phyloP scores from a whole-genome alignment of 2,797 vertebrate genomes.

The Crocodylus rhombifer region DNA sequence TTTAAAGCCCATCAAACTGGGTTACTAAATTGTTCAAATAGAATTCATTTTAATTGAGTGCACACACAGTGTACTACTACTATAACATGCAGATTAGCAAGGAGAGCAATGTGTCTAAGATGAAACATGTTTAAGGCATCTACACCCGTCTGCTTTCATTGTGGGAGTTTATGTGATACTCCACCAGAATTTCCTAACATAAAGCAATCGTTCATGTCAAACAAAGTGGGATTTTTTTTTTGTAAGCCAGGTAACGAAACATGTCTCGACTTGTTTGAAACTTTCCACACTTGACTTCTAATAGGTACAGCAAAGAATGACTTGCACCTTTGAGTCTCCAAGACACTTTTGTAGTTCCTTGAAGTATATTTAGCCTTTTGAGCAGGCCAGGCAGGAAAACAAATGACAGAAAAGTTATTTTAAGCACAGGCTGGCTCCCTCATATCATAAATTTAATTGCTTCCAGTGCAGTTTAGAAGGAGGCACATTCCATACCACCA shows the following conservation, averaged over 20 bases:
- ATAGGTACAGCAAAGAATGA: conserved; percentile 21
- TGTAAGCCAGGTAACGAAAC: conserved; percentile 33
- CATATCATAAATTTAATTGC: neutral
- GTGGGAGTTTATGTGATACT: conserved; percentile 70
- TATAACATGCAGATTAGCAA: neutral
- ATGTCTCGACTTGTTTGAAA: conserved; percentile 59
- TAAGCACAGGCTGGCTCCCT: neutral
- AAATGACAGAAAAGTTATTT: no score
- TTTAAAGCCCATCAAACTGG: neutral
- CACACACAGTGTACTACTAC: neutral
- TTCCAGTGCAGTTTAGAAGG: neutral
- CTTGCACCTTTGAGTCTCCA: neutral
- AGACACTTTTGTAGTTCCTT: conserved; percentile 5
- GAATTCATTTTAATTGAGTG: neutral
- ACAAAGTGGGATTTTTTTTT: conserved; percentile 54
- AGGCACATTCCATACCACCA: fast-evolving
- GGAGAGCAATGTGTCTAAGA: conserved; percentile 10
- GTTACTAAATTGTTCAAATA: neutral
- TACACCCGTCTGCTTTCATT: conserved; percentile 54
- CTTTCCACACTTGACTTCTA: conserved; percentile 53
- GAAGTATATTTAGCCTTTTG: neutral
- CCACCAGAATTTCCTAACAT: conserved; percentile 73
- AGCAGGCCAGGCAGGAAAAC: fast-evolving
- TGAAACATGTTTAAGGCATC: conserved; percentile 43
- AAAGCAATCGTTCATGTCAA: conserved; percentile 64